A percentile compares a stretch with the other conserved stretches of the same genome.
Conservation (phyloP, 2,888 invertebrate genomes). For the Ormyrus rosae region DNA sequence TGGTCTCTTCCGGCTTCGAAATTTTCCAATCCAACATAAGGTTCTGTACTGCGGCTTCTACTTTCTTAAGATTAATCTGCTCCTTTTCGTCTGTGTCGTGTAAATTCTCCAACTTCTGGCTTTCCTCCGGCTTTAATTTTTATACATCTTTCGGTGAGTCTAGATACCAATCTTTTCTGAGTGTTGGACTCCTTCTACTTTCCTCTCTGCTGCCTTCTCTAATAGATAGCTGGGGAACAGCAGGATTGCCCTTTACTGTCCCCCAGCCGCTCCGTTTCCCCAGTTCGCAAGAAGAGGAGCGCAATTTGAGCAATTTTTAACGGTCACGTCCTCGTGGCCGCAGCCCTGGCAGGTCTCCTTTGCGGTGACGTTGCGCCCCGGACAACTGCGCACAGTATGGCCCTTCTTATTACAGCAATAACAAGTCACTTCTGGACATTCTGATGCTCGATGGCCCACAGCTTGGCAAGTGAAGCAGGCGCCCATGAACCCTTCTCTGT, state of each 20-base stretch:
- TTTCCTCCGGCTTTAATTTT: too few relatives aligned
- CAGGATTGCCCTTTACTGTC: not conserved
- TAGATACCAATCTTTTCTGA: too few relatives aligned
- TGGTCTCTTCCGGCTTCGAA: too few relatives aligned
- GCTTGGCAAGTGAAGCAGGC: not conserved
- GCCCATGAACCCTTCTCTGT: not conserved
- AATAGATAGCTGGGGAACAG: not conserved
- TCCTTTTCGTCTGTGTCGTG: too few relatives aligned
- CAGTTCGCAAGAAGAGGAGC: not conserved
- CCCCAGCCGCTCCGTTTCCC: not conserved
- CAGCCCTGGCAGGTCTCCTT: not conserved
- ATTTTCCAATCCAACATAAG: too few relatives aligned
- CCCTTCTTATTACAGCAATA: not conserved
- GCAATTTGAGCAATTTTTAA: not conserved
- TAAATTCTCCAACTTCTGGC: too few relatives aligned
- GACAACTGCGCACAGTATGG: not conserved
- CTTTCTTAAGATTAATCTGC: too few relatives aligned
- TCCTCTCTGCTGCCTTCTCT: too few relatives aligned
- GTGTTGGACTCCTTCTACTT: too few relatives aligned
- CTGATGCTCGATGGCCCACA: not conserved
- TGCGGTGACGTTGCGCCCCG: too few relatives aligned
- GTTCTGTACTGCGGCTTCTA: too few relatives aligned
- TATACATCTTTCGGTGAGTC: too few relatives aligned
- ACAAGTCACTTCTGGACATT: not conserved
- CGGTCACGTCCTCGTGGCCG: not conserved